Base-by-base conservation (phyloP, 2,797 vertebrate species). In the Hydrocynus forskahlii region DNA sequence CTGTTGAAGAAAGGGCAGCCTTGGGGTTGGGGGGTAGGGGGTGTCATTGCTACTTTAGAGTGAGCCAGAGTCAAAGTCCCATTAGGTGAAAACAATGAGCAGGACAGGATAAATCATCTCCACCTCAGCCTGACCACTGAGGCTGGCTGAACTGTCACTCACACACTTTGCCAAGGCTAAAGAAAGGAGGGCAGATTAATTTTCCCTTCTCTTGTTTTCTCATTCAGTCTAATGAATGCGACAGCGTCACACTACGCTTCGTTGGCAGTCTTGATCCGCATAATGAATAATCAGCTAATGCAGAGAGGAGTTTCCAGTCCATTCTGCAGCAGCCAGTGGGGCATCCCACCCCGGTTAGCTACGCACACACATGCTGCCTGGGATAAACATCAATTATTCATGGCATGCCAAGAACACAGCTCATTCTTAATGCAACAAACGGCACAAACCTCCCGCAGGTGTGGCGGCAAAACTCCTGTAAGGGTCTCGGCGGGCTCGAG, bases 211-310 rank as follows among this genome's bases (percentile, higher is more conserved):
- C 68, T 76, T 81, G 75, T 77, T 79, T 79, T 73, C 54, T 81
- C 38, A 50, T 83, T 83, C 29, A 48, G 23, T 25, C 50, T 84
- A 84, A 84, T 81, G 38, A 78, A 84, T 82, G 68, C 66, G 23
- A 81, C 68, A 48, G 67, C 8, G 9, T 74, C 63, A 69, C 52
- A 64, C 70, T 25, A 13, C 52, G 75, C 50, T 84, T 64, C 21
- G 50, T 64, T 78, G 70, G 21, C 64, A 38, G 76, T 45, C 75
- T 72, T n/a, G 43, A 86, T 81, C 81, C 81, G 83, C 85, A 84
- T 84, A 85, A 83, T 81, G 85, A 83, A 81, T 81, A 81, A 83
- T 84, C 79, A 79, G 74, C 82, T 84, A 84, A 84, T 81, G 76
- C 60, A 43, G 78, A 40, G 82, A 82, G 73, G 59, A 69, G 50